A percentile compares a stretch with the other conserved stretches of the same genome.
Conservation (phyloP, 2,113 vertebrate genomes). For the Mustela nigripes region DNA sequence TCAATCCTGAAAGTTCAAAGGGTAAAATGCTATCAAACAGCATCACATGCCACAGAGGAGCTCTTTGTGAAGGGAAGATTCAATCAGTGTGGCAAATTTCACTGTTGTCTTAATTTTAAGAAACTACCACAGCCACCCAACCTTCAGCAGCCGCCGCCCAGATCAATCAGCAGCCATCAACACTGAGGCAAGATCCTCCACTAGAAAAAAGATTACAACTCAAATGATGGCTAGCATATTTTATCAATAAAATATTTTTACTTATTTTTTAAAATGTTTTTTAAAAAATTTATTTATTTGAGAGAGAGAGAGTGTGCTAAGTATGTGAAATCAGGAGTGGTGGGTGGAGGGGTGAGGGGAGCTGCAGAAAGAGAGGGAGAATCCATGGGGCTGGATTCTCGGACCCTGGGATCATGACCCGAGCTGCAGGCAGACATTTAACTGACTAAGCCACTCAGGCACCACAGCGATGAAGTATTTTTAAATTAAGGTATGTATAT, state of each 20-base stretch:
- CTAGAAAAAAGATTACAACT: neutral
- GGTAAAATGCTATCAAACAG: neutral
- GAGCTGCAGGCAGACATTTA: neutral
- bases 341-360: neutral
- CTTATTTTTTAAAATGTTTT: neutral
- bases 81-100: neutral
- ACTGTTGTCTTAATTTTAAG: neutral
- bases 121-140: neutral
- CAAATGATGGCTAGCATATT: neutral
- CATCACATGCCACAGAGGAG: neutral
- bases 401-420: neutral
- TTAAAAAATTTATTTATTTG: too few relatives aligned
- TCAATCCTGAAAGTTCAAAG: neutral
- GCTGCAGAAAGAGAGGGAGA: neutral
- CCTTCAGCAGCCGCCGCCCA: neutral
- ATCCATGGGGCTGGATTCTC: neutral
- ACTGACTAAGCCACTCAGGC: neutral
- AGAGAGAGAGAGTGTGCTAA: neutral
- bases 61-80: neutral
- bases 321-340: neutral
- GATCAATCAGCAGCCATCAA: neutral
- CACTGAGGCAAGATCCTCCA: neutral
- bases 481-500: neutral
- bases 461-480: neutral
- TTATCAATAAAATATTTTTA: neutral